A percentile compares a stretch with the other conserved stretches of the same genome.
Evolutionary conservation across 2,797 vertebrate species (phyloP).

Genomic region (Leptodactylus fallax): DNA sequence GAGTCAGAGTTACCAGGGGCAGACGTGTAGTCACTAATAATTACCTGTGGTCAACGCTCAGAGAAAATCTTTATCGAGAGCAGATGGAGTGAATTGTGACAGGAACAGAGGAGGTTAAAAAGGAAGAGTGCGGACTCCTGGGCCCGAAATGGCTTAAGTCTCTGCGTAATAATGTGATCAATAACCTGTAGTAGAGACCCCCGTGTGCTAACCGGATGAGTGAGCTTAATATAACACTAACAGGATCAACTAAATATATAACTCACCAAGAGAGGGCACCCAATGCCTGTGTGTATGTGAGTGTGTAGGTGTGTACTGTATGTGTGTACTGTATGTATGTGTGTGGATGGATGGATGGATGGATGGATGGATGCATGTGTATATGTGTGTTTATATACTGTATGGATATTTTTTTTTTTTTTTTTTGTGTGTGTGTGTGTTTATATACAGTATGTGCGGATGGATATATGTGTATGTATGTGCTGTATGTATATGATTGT

Average conservation of each 20-base stretch:
- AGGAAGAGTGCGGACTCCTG: background rate
- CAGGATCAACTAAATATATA: constrained; percentile 1
- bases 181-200: constrained; percentile 13
- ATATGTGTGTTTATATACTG: too few relatives aligned
- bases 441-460: too few relatives aligned
- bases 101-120: constrained; percentile 5
- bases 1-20: constrained; percentile 45
- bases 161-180: constrained; percentile 23
- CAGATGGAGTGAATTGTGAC: constrained; percentile 28
- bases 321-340: too few relatives aligned
- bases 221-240: constrained; percentile 14
- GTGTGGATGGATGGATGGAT: too few relatives aligned
- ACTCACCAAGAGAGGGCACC: background rate
- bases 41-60: constrained; percentile 36
- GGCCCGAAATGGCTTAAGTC: background rate
- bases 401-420: too few relatives aligned
- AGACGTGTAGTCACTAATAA: constrained; percentile 40
- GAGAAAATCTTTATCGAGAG: constrained; percentile 51
- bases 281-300: too few relatives aligned
- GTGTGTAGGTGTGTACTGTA: too few relatives aligned
- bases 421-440: too few relatives aligned
- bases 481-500: too few relatives aligned
- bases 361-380: too few relatives aligned
- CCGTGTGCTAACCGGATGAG: background rate
- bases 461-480: too few relatives aligned